Evolutionary conservation across 2,888 invertebrate genomes (phyloP).

Genomic region (Melitaea athalia): DNA sequence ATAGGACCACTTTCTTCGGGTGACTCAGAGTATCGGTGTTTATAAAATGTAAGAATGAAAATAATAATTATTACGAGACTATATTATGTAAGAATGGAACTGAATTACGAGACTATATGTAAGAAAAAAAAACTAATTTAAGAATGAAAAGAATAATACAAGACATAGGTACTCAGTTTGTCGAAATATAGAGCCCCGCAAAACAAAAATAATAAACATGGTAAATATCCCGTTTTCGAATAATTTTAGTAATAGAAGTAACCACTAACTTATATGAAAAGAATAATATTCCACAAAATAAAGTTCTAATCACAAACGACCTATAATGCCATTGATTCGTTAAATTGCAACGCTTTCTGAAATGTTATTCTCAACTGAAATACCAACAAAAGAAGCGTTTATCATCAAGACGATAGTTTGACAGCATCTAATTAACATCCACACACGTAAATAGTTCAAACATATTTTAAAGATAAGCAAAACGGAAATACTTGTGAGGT

Average conservation of each 20-base stretch:
- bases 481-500: constrained; percentile 42
- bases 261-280: too few relatives aligned
- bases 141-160: too few relatives aligned
- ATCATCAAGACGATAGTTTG: not conserved
- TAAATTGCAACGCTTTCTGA: constrained; percentile 1
- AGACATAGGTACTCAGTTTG: too few relatives aligned
- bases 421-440: constrained; percentile 23
- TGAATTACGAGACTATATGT: too few relatives aligned
- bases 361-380: not conserved
- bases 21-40: constrained; percentile 71
- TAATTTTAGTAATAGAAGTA: too few relatives aligned
- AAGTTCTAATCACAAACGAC: not conserved
- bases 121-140: too few relatives aligned
- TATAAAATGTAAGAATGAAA: constrained; percentile 53
- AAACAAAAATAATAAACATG: too few relatives aligned
- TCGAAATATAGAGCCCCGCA: too few relatives aligned
- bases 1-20: constrained; percentile 55
- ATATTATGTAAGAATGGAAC: too few relatives aligned
- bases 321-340: not conserved
- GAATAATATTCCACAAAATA: too few relatives aligned
- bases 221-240: too few relatives aligned
- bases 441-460: constrained; percentile 36
- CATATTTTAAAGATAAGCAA: constrained; percentile 33
- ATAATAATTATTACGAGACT: too few relatives aligned
- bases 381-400: not conserved